Base-by-base conservation (phyloP, 2,888 invertebrate genomes). In the Amblyjoppa fuscipennis region DNA sequence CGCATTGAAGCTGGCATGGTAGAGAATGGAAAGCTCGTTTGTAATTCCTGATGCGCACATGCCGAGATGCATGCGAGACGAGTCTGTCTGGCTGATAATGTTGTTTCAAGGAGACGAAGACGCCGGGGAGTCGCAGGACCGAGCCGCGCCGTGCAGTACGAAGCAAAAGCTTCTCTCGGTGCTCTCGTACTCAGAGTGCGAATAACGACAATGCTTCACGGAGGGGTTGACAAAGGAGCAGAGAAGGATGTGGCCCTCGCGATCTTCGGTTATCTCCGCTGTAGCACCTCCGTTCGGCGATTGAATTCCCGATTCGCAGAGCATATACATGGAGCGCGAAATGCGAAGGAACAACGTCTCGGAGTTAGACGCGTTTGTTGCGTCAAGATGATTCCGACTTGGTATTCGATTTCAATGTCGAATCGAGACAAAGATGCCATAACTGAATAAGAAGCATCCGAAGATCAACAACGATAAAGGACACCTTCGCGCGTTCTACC, bases 181-280 rank as follows among this genome's bases (percentile, higher is more conserved):
- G 66, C 53, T 70, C 64, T 80, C 77, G 68, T 11, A 41, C 53
- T 78, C 59, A 69, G 45, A 68, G 64, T 75, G 56, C 77, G 66
- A 77, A 83, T 70, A 38, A 71, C 73, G 79, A 85, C 79, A 83
- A 83, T 79, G 79, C 71, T 41, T 51, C 68, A 45, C 61, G 76
- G 66, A 73, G 84, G 45, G 3, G 11, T 34, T 78, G 86, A 81
- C 78, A 81, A 87, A 84, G 78, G 82, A 88, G 90, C 87, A 90
- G 78, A 78, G 73, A 78, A 78, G 83, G 73, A 78, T 49, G 82
- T 38, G 77, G 59, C 56, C 41, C 13, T n/a, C 31, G 68, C 66
- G 88, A 88, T 91, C 87, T 89, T 64, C 76, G 75, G 80, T 84
- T 80, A 84, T 84, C 84, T 71, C 56, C 71, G 34, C 76, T 49